A percentile compares a stretch with the other conserved stretches of the same genome.
These are phyloP conservation scores for Parotocinclus haroldoi DNA, from an alignment of 2,797 vertebrate genomes.

Conservation along the genomic window DNA sequence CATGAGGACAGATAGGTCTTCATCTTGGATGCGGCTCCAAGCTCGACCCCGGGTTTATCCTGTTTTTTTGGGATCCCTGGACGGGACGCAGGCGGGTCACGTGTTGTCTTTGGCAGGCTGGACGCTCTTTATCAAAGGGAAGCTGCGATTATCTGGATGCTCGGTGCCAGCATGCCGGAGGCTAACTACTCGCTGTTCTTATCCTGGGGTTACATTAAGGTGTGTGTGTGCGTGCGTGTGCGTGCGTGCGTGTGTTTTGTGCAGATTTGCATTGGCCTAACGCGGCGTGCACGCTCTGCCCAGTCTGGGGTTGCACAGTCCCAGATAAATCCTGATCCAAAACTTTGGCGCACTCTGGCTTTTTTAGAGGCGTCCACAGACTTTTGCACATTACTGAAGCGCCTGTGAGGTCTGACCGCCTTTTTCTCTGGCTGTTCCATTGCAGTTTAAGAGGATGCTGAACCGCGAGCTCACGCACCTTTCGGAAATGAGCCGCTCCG, in stretches of 20 bases:
- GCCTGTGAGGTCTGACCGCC: too few relatives aligned
- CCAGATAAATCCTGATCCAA: too few relatives aligned
- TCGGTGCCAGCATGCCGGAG: constrained; percentile 81
- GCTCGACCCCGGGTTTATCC: background rate
- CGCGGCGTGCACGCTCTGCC: too few relatives aligned
- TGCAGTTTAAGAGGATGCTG: constrained; percentile 98
- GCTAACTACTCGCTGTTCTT: constrained; percentile 93
- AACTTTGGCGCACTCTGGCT: too few relatives aligned
- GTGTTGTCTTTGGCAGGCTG: constrained; percentile 51
- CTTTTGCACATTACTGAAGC: too few relatives aligned
- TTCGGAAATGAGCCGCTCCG: constrained; percentile 98
- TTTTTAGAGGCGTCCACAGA: too few relatives aligned
- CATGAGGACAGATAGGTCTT: background rate
- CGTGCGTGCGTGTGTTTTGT: constrained; percentile 71
- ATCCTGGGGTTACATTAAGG: constrained; percentile 98
- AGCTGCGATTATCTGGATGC: background rate
- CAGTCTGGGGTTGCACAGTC: too few relatives aligned
- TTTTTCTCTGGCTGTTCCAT: background rate
- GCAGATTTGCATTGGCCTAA: too few relatives aligned
- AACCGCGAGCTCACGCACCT: constrained; percentile 96
- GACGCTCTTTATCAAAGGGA: constrained; percentile 36
- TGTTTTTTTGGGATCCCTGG: constrained; percentile 3
- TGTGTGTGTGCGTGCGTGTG: too few relatives aligned
- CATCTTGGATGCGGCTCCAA: background rate
- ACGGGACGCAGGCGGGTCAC: constrained; percentile 30